Evolutionary conservation across 2,888 invertebrate genomes (phyloP).

Genomic region (Diaphora mendica): DNA sequence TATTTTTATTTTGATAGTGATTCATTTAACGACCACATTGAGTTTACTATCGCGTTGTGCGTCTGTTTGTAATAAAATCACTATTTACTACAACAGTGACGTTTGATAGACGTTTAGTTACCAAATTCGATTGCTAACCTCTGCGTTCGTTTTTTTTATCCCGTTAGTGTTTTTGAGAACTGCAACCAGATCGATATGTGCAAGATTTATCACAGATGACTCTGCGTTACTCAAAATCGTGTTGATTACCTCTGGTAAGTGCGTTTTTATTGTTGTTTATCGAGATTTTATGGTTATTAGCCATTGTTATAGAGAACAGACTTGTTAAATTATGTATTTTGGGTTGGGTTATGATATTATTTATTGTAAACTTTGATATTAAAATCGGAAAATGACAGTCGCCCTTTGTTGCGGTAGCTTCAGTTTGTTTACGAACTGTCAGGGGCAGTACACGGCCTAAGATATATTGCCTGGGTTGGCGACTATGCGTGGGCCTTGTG

Average conservation of each 20-base stretch:
- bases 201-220: slow-evolving; percentile 85
- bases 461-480: slow-evolving; percentile 87
- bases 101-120: slow-evolving; percentile 69
- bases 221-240: slow-evolving; percentile 72
- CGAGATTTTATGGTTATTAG: slow-evolving; percentile 43
- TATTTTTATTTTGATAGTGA: slow-evolving; percentile 86
- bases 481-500: slow-evolving; percentile 81
- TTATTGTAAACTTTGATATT: slow-evolving; percentile 49
- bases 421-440: slow-evolving; percentile 88
- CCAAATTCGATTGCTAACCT: slow-evolving; percentile 83
- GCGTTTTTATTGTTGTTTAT: slow-evolving; percentile 37
- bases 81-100: slow-evolving; percentile 68
- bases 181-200: slow-evolving; percentile 87
- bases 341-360: slow-evolving; percentile 34
- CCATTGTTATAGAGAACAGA: slow-evolving; percentile 47
- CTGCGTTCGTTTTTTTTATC: slow-evolving; percentile 74
- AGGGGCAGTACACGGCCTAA: slow-evolving; percentile 87
- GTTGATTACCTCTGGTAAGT: slow-evolving; percentile 79
- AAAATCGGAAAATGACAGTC: slow-evolving; percentile 60
- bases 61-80: slow-evolving; percentile 68
- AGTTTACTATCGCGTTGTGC: slow-evolving; percentile 63
- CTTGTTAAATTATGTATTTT: slow-evolving; percentile 45
- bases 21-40: slow-evolving; percentile 76
- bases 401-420: slow-evolving; percentile 84
- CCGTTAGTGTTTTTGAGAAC: slow-evolving; percentile 82